A percentile compares a stretch with the other conserved stretches of the same genome.
These are phyloP conservation scores for Morbakka virulenta DNA, from an alignment of 30 jellyfish, hydroid and myxozoan genomes.

Conservation along the genomic window DNA sequence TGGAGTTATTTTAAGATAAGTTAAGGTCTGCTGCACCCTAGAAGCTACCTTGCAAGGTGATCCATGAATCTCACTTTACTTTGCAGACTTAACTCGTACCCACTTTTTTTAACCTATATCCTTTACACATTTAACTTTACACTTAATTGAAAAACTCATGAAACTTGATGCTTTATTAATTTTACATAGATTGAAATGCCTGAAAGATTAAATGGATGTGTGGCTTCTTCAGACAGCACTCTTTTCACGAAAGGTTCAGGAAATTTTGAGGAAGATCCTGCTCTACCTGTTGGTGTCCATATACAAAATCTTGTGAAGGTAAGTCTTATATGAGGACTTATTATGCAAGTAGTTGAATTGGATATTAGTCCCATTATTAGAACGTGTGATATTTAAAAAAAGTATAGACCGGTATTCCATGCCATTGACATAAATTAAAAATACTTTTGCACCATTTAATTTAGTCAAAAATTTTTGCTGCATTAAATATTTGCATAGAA, in stretches of 20 bases:
- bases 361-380: not conserved
- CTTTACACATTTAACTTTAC: no score
- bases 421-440: no score
- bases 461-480: no score
- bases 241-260: not conserved
- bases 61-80: no score
- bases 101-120: no score
- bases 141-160: not conserved
- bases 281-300: constrained; percentile 63
- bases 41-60: no score
- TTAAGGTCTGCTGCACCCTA: no score
- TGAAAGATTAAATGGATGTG: not conserved
- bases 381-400: not conserved
- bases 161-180: not conserved
- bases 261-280: constrained; percentile 74
- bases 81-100: no score
- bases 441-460: no score
- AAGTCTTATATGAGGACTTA: no score
- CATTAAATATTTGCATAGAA: no score
- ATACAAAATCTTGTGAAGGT: constrained; percentile 89
- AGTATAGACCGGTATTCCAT: not conserved
- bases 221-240: not conserved
- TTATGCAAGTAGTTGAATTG: not conserved
- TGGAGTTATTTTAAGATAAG: no score
- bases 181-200: constrained; percentile 25